Evolutionary conservation across 1,140 invertebrate genomes (phyloP), one percentile per base, ranked within the genome.

Genomic region (Drosophila truncata): DNA sequence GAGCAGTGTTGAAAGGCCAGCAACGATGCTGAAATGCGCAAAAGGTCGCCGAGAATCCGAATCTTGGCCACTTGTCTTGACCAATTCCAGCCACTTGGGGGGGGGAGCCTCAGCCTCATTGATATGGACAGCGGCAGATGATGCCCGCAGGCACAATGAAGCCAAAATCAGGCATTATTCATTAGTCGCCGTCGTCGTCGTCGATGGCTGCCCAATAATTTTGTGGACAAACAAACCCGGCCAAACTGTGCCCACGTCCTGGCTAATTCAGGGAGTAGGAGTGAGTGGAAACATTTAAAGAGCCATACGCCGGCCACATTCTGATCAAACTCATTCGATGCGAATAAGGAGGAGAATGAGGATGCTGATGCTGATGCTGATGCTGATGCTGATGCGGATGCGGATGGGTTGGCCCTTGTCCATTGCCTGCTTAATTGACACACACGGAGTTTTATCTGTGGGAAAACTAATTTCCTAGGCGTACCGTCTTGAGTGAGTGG

Each of bases 381-480:
- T 66, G 63, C 50, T 58, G 47, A 64, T 78, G 69, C 39, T 13
- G 23, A 71, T 66, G 63, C 46, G 59, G 54, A 33, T 63, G 69
- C 61, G 66, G 62, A 70, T 78, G 70, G 58, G 64, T 54, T 60
- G 66, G 54, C 60, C 69, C 27, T 66, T 66, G 47, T 58, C 60
- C 65, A 73, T 67, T 65, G 58, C 66, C 71, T 78, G 62, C 80
- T 87, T 87, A 87, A 87, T 87, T 87, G 84, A 84, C 84, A 80
- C 76, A 74, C 82, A 85, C 62, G 81, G 39, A 78, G 84, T 88
- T 80, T 88, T 78, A 87, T 83, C 84, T 88, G 80, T 88, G 84
- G 84, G 84, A 88, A 87, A 87, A 87, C 84, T 88, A 87, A 87
- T 87, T 87, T 87, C 77, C 78, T 33, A 67, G 84, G 72, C 84